Evolutionary conservation across 2,113 vertebrate species (phyloP), one percentile per base, ranked within the genome.

Genomic region (Coptodon bakossiorum): DNA sequence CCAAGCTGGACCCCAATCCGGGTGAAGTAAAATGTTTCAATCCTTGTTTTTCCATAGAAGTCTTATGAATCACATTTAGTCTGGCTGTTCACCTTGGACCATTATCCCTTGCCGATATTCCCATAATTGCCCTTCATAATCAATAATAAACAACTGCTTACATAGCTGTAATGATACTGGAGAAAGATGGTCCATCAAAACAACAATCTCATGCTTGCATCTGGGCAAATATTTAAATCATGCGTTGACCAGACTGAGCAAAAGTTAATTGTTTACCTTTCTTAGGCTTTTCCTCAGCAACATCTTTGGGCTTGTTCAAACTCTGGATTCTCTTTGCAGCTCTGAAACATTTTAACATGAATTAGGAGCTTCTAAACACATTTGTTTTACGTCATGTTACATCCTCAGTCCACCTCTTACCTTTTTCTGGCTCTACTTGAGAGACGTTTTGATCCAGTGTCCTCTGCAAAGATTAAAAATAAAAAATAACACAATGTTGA

Each of bases 391-490:
- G 82, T 53, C 2, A 24, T 22, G 6, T 80, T 14, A 50, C 5
- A 0, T 17, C 7, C 53, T 59, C 13, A 63, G 63, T 59, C 17
- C 5, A 8, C 9, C 3, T 36, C 93, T 96, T 90, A 98, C 98
- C 98, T 97, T 95, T 96, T 97, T 63, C 97, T 95, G 27, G 92
- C 96, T 92, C 97, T 96, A 43, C 97, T 98, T 38, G 98, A 99
- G 19, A 98, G 93, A 52, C 97, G 97, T 92, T 97, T 98, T 43
- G 91, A 78, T 16, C 13, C 95, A 3, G 94, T 40, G 7, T 94
- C 92, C 27, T 94, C 94, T 94, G 87, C 22, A 90, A 89, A 88
- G 2, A 83, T 3, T 27, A 48, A 73, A 7, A 85, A 78, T 7
- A 48, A 48, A 45, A 27, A 73, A 29, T 29, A 45, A 17, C 14